phyloP scores from a whole-genome alignment of 37 sponge, comb jelly and placozoan species.

The Diacarnus erythraeanus region DNA sequence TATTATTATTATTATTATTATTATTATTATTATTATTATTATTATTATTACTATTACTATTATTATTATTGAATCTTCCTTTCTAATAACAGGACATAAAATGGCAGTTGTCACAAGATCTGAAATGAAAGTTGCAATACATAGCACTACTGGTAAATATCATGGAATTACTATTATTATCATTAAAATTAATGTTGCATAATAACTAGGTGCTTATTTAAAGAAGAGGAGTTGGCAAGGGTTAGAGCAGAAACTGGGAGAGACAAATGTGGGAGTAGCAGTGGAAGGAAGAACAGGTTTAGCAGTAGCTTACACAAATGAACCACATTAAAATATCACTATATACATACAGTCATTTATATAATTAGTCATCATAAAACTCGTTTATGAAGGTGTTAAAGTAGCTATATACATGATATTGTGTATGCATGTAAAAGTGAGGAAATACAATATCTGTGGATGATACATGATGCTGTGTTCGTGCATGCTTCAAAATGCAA shows the following conservation, averaged over 20 bases:
- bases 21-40: too few relatives aligned
- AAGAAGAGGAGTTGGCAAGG: conserved; percentile 76
- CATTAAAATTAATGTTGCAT: too few relatives aligned
- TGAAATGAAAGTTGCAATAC: conserved; percentile 31
- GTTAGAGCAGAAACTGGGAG: conserved; percentile 74
- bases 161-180: not conserved
- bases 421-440: too few relatives aligned
- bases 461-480: too few relatives aligned
- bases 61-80: not conserved
- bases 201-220: conserved; percentile 41
- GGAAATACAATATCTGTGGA: too few relatives aligned
- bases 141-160: conserved; percentile 27
- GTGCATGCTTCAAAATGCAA: too few relatives aligned
- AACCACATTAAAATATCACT: conserved; percentile 20
- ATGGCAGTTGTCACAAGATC: conserved; percentile 20
- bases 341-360: too few relatives aligned
- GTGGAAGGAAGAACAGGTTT: conserved; percentile 71
- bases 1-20: too few relatives aligned
- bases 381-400: too few relatives aligned
- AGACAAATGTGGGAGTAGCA: conserved; percentile 52
- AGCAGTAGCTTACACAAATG: conserved; percentile 62
- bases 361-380: too few relatives aligned
- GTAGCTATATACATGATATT: too few relatives aligned
- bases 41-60: too few relatives aligned
- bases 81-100: not conserved